These are phyloP conservation scores for Deroplatys truncata DNA, from an alignment of 2,888 invertebrate species.

Conservation along the genomic window DNA sequence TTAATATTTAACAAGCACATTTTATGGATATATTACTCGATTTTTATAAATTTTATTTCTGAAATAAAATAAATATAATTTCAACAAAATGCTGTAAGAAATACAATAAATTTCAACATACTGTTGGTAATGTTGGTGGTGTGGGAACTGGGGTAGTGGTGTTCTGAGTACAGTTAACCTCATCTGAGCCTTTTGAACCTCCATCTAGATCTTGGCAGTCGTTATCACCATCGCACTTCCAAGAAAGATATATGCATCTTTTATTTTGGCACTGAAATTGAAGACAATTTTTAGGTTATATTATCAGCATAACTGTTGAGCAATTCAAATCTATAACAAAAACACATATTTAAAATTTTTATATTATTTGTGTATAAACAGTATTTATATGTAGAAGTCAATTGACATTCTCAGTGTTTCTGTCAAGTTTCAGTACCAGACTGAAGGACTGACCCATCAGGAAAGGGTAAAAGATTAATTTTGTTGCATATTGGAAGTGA, in stretches of 20 bases:
- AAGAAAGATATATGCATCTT: conserved; percentile 54
- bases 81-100: background rate
- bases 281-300: background rate
- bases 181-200: conserved; percentile 61
- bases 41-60: no score
- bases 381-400: no score
- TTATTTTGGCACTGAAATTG: conserved; percentile 28
- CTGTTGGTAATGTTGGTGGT: conserved; percentile 32
- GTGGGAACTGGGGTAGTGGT: conserved; percentile 43
- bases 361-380: no score
- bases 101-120: background rate
- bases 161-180: conserved; percentile 60
- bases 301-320: background rate
- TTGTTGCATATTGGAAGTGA: no score
- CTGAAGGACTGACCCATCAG: no score
- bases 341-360: no score
- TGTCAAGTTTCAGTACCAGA: no score
- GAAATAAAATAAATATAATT: background rate
- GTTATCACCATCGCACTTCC: conserved; percentile 74
- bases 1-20: no score
- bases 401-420: no score
- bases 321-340: no score
- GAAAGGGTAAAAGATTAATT: no score
- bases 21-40: no score
- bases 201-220: conserved; percentile 61